Conservation (phyloP, 2,888 invertebrate genomes). For the Alcis repandata region DNA sequence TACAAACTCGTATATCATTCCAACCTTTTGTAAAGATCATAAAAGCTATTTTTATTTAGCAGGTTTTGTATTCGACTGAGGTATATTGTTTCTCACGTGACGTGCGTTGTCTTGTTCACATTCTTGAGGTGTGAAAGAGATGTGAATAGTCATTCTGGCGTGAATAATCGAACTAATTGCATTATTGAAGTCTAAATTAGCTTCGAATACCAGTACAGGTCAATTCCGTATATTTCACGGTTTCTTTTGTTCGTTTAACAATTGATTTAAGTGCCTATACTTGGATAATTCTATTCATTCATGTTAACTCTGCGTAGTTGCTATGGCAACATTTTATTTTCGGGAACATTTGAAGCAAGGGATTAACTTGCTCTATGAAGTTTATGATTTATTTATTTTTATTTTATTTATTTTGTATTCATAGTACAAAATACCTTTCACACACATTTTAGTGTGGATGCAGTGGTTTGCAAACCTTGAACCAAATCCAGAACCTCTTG, state of each 20-base stretch:
- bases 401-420: too few relatives aligned
- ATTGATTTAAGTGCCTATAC: constrained; percentile 6
- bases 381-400: too few relatives aligned
- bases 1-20: constrained; percentile 36
- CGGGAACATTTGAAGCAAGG: neutral
- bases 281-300: constrained; percentile 11
- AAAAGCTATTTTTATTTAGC: constrained; percentile 47
- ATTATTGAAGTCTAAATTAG: constrained; percentile 37
- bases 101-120: constrained; percentile 4
- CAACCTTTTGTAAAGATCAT: constrained; percentile 47
- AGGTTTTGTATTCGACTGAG: constrained; percentile 22
- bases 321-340: constrained; percentile 8
- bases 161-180: constrained; percentile 36
- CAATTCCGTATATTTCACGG: constrained; percentile 38
- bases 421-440: too few relatives aligned
- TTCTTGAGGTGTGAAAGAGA: constrained; percentile 21
- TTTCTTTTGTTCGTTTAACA: constrained; percentile 34
- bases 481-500: too few relatives aligned
- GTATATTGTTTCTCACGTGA: constrained; percentile 30
- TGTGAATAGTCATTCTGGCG: constrained; percentile 17
- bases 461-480: too few relatives aligned
- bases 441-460: too few relatives aligned
- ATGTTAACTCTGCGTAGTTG: constrained; percentile 6
- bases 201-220: constrained; percentile 34
- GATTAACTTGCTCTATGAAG: too few relatives aligned